phyloP scores from a whole-genome alignment of 1,140 invertebrate genomes.

The Orussus abietinus region DNA sequence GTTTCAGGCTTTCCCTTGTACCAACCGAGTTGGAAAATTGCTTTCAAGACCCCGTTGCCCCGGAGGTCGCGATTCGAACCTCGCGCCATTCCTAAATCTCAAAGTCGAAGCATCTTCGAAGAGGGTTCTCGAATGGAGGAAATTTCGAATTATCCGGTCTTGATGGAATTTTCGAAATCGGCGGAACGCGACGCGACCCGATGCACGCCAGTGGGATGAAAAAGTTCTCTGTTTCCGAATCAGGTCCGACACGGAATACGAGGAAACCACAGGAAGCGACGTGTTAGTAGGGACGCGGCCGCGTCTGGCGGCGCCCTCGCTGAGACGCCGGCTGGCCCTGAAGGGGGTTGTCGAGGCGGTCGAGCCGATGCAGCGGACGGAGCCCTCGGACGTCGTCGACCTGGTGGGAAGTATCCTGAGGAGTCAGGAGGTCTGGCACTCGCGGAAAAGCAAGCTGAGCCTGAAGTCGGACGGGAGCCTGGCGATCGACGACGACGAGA shows the following conservation, averaged over 20 bases:
- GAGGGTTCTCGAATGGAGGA: no score
- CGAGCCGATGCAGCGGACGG: conserved; percentile 30
- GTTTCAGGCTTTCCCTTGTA: no score
- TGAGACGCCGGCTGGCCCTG: conserved; percentile 38
- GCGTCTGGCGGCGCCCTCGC: conserved; percentile 35
- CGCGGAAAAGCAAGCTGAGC: conserved; percentile 59
- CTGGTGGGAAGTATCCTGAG: conserved; percentile 72
- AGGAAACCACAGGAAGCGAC: conserved; percentile 24
- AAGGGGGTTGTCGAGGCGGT: conserved; percentile 49
- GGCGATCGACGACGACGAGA: conserved; percentile 42
- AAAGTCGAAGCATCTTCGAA: no score
- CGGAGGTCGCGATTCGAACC: no score
- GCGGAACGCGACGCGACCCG: no score
- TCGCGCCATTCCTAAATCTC: no score
- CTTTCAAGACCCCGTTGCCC: no score
- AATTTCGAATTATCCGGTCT: no score
- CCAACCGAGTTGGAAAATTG: no score
- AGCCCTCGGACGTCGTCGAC: conserved; percentile 42
- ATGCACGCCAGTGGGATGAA: conserved; percentile 13
- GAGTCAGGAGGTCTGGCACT: conserved; percentile 70
- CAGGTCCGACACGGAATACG: conserved; percentile 44
- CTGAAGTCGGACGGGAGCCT: conserved; percentile 61
- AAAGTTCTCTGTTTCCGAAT: conserved; percentile 17
- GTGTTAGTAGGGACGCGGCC: conserved; percentile 31
- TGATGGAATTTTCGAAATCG: no score